Evolutionary conservation across 2,888 invertebrate species (phyloP).

Genomic region (Nomada fabriciana): DNA sequence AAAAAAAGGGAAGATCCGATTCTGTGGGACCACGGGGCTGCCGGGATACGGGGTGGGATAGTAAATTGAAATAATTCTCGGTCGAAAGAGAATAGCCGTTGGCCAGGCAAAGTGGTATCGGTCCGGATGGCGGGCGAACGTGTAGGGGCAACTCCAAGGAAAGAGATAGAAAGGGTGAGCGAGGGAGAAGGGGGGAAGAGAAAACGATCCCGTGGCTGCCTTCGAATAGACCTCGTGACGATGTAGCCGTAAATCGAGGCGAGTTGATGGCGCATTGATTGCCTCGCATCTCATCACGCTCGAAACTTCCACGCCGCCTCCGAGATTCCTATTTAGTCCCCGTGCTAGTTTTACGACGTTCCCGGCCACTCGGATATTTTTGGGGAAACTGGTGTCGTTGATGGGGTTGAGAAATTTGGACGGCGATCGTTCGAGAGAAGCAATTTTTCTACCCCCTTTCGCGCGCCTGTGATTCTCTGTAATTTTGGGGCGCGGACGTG

Average conservation of each 20-base stretch:
- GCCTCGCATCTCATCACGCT: slow-evolving; percentile 80
- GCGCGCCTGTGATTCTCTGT: too few relatives aligned
- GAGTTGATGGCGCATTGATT: slow-evolving; percentile 83
- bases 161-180: too few relatives aligned
- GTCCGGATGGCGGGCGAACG: slow-evolving; percentile 53
- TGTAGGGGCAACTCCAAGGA: slow-evolving; percentile 23
- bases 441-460: too few relatives aligned
- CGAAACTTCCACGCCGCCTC: slow-evolving; percentile 53
- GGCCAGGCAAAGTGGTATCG: slow-evolving; percentile 70
- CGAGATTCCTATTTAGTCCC: slow-evolving; percentile 55
- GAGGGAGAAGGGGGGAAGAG: background rate
- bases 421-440: too few relatives aligned
- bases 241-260: slow-evolving; percentile 82
- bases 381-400: too few relatives aligned
- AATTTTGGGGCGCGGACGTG: too few relatives aligned
- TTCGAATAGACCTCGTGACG: slow-evolving; percentile 75
- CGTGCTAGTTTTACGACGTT: slow-evolving; percentile 57
- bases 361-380: background rate
- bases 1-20: slow-evolving; percentile 55
- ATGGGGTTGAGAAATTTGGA: too few relatives aligned
- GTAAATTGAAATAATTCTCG: slow-evolving; percentile 83
- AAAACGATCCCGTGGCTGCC: slow-evolving; percentile 49
- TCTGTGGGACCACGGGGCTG: slow-evolving; percentile 47
- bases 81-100: slow-evolving; percentile 72
- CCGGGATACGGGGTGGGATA: slow-evolving; percentile 66